These are phyloP conservation scores for Ypsolopha sequella DNA, from an alignment of 2,888 invertebrate species.

Conservation along the genomic window DNA sequence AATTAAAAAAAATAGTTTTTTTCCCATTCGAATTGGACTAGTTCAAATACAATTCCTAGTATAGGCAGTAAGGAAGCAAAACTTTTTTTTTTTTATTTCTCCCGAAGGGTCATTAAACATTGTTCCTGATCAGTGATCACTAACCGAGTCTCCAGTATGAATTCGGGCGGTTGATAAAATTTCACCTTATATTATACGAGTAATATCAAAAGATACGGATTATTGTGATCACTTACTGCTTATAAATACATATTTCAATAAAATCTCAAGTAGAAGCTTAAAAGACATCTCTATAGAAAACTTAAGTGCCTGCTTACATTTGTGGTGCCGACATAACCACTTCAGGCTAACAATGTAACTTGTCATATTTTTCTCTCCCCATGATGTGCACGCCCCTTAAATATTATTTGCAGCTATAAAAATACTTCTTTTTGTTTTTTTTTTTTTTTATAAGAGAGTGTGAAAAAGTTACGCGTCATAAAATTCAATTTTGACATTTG, in stretches of 20 bases:
- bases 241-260: neutral
- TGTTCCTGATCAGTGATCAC: no score
- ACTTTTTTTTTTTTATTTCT: no score
- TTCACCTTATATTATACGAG: no score
- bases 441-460: neutral
- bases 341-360: conserved; percentile 38
- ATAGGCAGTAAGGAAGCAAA: no score
- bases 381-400: neutral
- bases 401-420: conserved; percentile 2
- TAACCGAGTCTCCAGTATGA: no score
- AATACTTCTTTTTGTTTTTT: neutral
- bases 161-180: no score
- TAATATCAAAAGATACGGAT: neutral
- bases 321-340: conserved; percentile 36
- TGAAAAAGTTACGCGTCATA: no score
- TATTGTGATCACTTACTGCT: neutral
- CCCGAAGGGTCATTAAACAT: no score
- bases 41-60: no score
- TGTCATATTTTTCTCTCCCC: conserved; percentile 33
- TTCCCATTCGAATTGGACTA: no score
- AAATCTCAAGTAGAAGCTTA: neutral
- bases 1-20: no score
- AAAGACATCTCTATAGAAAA: conserved; percentile 11
- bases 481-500: no score
- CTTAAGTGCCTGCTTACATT: conserved; percentile 25